Base-by-base conservation (phyloP, 2,888 invertebrate genomes). In the Drosophila lutescens region DNA sequence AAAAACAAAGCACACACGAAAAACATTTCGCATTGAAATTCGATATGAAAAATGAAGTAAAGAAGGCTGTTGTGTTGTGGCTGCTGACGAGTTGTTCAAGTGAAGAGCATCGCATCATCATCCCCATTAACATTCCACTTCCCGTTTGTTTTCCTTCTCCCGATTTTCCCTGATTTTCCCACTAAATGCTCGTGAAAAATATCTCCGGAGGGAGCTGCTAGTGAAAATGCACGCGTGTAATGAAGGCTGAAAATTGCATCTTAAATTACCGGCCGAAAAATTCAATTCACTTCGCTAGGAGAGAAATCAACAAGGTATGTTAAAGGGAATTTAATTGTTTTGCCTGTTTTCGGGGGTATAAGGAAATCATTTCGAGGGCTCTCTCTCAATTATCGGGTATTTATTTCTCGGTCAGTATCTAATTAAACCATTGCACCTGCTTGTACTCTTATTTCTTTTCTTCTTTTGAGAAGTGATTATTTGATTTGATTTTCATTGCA, bases 21-120 rank as follows among this genome's bases (percentile, higher is more conserved):
- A 43, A 41, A 62, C 82, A 67, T 83, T 88, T 86, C 77, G 82
- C 89, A 85, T 79, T 84, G 86, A 88, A 86, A 86, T 86, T 70
- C 65, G 86, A 86, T 89, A 84, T 84, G 78, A 76, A 86, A 85
- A 86, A 74, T 79, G 72, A 84, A 84, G 85, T 55, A 76, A 83
- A 73, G 75, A 58, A 50, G 13, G 43, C 54, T 63, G 65, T 60
- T 54, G 57, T n/a, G 34, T 26, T 26, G 26, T 6, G 26, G 26
- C 26, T 26, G 38, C 70, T 73, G 77, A 77, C 60, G 69, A 79
- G 84, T 72, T 74, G 61, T 84, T 86, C 71, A 69, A 81, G 81
- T 80, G 85, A 84, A 82, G 26, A 26, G 26, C 26, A 23, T 4
- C 2, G 68, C 70, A 38, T 54, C 51, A 40, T 17, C 44, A 20